Percentiles rank a stretch among this genome's conserved stretches.
Conservation (phyloP, 2,888 invertebrate species). For the Crepidodera aurea region DNA sequence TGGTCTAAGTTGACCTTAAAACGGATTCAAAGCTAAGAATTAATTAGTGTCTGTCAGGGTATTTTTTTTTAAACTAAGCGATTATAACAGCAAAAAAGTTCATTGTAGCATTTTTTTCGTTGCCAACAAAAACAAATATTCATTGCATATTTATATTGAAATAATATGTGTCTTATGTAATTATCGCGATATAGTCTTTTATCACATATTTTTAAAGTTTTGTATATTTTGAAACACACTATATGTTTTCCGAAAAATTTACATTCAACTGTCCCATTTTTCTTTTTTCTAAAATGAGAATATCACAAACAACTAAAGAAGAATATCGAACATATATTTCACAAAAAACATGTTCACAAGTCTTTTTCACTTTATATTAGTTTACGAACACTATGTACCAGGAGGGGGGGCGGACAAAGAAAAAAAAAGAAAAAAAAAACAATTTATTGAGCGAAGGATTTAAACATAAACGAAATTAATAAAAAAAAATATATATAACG, state of each 20-base stretch:
- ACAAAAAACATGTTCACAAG: constrained; percentile 3
- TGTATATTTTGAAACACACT: constrained; percentile 30
- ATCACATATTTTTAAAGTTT: constrained; percentile 55
- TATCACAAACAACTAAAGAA: constrained; percentile 38
- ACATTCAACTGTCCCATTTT: constrained; percentile 35
- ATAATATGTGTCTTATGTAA: constrained; percentile 47
- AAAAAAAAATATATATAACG: too few species aligned
- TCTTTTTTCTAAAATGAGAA: constrained; percentile 28
- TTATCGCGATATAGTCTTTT: constrained; percentile 56
- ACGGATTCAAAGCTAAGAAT: constrained; percentile 40
- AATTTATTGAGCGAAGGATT: constrained; percentile 25
- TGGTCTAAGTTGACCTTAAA: constrained; percentile 26
- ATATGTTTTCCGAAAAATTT: constrained; percentile 45
- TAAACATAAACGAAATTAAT: too few species aligned
- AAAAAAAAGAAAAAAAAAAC: constrained; percentile 23
- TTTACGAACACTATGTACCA: constrained; percentile 9
- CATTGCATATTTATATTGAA: constrained; percentile 53
- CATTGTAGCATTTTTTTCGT: constrained; percentile 56
- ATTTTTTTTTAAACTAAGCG: constrained; percentile 37
- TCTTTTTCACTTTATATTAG: constrained; percentile 13
- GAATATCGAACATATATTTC: constrained; percentile 18
- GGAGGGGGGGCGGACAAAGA: constrained; percentile 1
- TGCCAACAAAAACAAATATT: constrained; percentile 55
- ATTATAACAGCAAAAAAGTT: constrained; percentile 50
- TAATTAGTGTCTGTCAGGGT: constrained; percentile 30